Evolutionary conservation across 2,113 vertebrate genomes (phyloP).

Genomic region (Catharus fuscescens): DNA sequence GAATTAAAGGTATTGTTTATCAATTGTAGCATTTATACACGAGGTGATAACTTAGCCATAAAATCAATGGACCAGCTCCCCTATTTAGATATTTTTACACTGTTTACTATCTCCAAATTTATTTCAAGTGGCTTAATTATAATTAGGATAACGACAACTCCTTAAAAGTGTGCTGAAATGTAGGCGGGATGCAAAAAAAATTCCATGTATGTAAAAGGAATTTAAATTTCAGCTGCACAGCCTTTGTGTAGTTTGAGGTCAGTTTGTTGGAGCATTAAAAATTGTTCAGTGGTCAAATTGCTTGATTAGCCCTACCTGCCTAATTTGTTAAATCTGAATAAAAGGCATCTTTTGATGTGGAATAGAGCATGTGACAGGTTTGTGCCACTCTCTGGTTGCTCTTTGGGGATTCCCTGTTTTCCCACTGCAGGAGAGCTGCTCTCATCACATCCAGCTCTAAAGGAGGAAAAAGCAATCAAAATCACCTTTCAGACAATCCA

Average conservation of each 20-base stretch:
- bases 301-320: neutral
- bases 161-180: neutral
- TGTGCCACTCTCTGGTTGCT: neutral
- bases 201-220: neutral
- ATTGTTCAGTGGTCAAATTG: conserved; percentile 18
- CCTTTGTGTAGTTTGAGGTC: neutral
- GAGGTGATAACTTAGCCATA: conserved; percentile 6
- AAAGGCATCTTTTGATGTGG: conserved; percentile 21
- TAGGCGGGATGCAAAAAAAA: neutral
- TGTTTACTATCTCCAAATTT: neutral
- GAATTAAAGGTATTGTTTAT: conserved; percentile 1
- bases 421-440: neutral
- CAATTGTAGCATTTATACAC: neutral
- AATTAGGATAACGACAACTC: conserved; percentile 49
- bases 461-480: conserved; percentile 15
- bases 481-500: neutral
- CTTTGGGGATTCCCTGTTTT: neutral
- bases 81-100: conserved; percentile 25
- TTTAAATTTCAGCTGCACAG: neutral
- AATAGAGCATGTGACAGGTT: neutral
- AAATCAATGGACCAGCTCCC: conserved; percentile 23
- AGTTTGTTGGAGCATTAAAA: conserved; percentile 8
- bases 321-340: conserved; percentile 17
- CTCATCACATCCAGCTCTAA: neutral
- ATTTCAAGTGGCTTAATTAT: conserved; percentile 41